Base-by-base conservation (phyloP, 2,888 invertebrate genomes). In the Charanyca ferruginea region DNA sequence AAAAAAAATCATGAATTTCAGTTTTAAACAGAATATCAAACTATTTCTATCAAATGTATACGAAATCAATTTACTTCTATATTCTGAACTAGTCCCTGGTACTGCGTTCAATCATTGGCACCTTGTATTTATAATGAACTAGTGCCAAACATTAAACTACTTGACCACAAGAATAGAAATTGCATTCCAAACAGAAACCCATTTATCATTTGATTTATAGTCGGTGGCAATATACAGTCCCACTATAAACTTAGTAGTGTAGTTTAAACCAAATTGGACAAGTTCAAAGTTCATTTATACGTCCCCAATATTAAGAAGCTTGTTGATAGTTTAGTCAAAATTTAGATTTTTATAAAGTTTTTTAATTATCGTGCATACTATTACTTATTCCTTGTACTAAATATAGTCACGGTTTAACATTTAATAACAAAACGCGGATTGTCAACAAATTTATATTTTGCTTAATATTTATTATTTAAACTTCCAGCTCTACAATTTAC, bases 91-190 rank as follows among this genome's bases (percentile, higher is more conserved):
- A 58, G 44, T 54, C 38, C 9, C 32, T 35, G 48, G 48, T 20
- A 42, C 70, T 69, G 70, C 48, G 32, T 70, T 76, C 25, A 49
- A 62, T 73, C 77, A 76, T 35, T 69, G 63, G 63, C 70, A 54
- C 76, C 57, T 76, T 58, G 63, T 54, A 63, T 63, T 70, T 73
- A 42, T 58, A 70, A 57, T 54, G 57, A 63, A 49, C 53, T 70
- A n/a, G 45, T 73, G 71, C 71, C 71, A 73, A 73, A 70, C 58
- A 70, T 58, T 76, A 35, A 49, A 63, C 57, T 47, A 60, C 52
- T 48, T 68, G 69, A 70, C 47, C 68, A 72, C 68, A 65, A 25
- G n/a, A 71, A 73, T 57, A 60, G 72, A 28, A 70, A 52, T 57
- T 64, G 18, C 47, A 64, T 71, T 77, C 22, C 52, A 60, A 63